These are phyloP conservation scores for Sylvilagus bachmani DNA, from an alignment of 2,113 vertebrate species.

Conservation along the genomic window DNA sequence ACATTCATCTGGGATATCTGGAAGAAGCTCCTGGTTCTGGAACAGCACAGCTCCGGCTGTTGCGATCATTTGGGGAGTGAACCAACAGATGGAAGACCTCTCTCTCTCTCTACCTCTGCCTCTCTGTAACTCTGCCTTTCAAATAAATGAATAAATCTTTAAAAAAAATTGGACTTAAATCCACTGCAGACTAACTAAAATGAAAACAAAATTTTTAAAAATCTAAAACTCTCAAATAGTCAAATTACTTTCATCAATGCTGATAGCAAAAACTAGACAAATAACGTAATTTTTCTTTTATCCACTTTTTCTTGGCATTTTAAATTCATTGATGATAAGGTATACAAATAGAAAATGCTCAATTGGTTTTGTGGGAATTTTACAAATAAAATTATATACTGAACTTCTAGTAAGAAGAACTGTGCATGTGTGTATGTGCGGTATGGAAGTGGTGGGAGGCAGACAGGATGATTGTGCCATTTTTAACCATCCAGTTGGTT, in stretches of 20 bases:
- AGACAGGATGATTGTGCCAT: background rate
- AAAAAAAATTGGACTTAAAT: slow-evolving; percentile 21
- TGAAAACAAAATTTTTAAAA: slow-evolving; percentile 10
- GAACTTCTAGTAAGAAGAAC: background rate
- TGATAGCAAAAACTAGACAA: slow-evolving; percentile 18
- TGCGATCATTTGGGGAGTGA: too few relatives aligned
- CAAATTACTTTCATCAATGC: slow-evolving; percentile 28
- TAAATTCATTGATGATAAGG: slow-evolving; percentile 20
- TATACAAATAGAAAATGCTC: slow-evolving; percentile 7
- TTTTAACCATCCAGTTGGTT: background rate
- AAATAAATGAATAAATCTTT: background rate
- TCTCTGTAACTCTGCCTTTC: too few relatives aligned
- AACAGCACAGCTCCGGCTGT: too few relatives aligned
- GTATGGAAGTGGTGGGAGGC: too few relatives aligned
- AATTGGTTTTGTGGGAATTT: background rate
- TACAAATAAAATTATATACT: slow-evolving; percentile 30
- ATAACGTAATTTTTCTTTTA: background rate
- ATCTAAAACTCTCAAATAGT: background rate
- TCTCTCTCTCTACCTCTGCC: too few relatives aligned
- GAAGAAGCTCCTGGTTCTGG: too few relatives aligned
- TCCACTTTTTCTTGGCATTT: background rate
- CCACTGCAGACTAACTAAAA: background rate
- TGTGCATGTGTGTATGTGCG: background rate
- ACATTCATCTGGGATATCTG: too few relatives aligned
- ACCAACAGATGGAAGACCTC: too few relatives aligned